These are phyloP conservation scores for Listronotus bonariensis DNA, from an alignment of 1,140 invertebrate genomes.

Conservation along the genomic window DNA sequence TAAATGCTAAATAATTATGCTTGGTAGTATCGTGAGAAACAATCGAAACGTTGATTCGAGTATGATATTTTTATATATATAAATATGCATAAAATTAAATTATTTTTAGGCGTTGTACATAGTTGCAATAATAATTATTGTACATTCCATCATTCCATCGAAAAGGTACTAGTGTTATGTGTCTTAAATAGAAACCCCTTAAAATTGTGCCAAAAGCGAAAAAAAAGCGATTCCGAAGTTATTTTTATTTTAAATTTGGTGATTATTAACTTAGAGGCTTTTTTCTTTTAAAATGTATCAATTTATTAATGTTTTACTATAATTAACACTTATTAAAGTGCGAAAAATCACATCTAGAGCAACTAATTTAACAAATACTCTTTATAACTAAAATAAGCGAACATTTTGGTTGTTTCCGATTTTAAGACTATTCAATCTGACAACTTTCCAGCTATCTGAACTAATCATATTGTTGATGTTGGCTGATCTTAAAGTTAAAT, in stretches of 20 bases:
- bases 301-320: no score
- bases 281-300: no score
- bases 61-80: background rate
- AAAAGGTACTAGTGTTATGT: slow-evolving; percentile 12
- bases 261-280: no score
- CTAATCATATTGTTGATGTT: no score
- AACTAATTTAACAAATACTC: no score
- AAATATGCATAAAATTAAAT: slow-evolving; percentile 2
- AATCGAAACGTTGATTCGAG: background rate
- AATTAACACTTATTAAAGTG: no score
- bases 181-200: slow-evolving; percentile 3
- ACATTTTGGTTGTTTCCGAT: no score
- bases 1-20: background rate
- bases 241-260: background rate
- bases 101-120: slow-evolving; percentile 8
- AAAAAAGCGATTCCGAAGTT: background rate
- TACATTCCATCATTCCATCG: slow-evolving; percentile 18
- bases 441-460: no score
- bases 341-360: no score
- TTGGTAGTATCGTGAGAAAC: background rate
- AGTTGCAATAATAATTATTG: slow-evolving; percentile 9
- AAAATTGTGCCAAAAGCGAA: slow-evolving; percentile 9
- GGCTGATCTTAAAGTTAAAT: no score
- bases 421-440: no score
- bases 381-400: no score